phyloP scores from a whole-genome alignment of 2,797 vertebrate genomes.

The Sylvia borin region DNA sequence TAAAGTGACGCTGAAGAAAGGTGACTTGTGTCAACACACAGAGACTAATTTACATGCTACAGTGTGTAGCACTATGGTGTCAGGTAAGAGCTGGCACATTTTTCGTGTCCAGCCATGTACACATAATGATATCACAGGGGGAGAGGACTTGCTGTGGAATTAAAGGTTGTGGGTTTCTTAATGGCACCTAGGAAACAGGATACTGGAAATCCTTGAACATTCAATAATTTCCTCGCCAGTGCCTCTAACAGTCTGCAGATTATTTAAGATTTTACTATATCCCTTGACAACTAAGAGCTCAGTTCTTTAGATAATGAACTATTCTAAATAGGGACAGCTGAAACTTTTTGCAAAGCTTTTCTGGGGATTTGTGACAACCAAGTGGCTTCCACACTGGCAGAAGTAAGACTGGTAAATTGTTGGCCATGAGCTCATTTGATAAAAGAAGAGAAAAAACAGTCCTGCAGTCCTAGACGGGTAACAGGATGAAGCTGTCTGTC shows the following conservation, averaged over 20 bases:
- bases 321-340: not conserved
- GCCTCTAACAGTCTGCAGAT: not conserved
- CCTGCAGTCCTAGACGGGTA: not conserved
- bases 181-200: not conserved
- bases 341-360: conserved; percentile 15
- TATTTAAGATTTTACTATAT: not conserved
- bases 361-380: not conserved
- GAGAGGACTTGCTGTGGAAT: not conserved
- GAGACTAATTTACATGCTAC: not conserved
- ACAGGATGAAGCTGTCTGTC: conserved; percentile 7
- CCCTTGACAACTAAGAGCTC: not conserved
- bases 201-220: not conserved
- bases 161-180: not conserved
- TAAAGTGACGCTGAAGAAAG: not conserved
- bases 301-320: not conserved
- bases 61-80: not conserved
- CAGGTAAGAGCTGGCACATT: not conserved
- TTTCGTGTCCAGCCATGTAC: not conserved
- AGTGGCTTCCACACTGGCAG: not conserved
- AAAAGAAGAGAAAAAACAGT: not conserved
- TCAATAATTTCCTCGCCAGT: not conserved
- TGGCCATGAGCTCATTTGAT: not conserved
- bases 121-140: not conserved
- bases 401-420: not conserved
- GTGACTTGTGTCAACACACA: not conserved